Evolutionary conservation across 2,113 vertebrate genomes (phyloP).

Genomic region (Cyrtonyx montezumae): DNA sequence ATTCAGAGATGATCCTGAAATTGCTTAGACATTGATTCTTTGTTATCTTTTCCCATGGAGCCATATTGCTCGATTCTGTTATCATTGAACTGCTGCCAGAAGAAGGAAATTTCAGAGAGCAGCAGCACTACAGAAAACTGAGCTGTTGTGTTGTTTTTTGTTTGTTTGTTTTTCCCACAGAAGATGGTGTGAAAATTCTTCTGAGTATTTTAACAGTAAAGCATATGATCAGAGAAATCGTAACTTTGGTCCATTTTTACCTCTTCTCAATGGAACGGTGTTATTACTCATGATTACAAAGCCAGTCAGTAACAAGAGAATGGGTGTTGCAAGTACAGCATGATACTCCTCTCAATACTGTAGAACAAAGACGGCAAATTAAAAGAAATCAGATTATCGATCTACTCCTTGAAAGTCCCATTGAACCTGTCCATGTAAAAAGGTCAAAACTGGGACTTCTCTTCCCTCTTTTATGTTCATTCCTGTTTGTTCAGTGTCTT

Average conservation of each 20-base stretch:
- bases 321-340: neutral
- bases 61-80: slow-evolving; percentile 29
- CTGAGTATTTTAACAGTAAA: neutral
- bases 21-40: slow-evolving; percentile 29
- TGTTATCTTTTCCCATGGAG: slow-evolving; percentile 43
- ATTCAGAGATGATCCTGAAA: slow-evolving; percentile 46
- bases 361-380: neutral
- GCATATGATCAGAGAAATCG: neutral
- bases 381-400: neutral
- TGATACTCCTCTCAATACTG: neutral
- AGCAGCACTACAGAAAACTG: neutral
- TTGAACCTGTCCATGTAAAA: neutral
- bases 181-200: neutral
- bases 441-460: neutral
- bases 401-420: neutral
- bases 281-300: neutral
- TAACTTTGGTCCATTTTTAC: neutral
- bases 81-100: neutral
- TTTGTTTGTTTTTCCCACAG: neutral
- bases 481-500: neutral
- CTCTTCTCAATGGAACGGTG: neutral
- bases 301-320: neutral
- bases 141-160: neutral
- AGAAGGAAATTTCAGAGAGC: neutral
- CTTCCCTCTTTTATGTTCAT: neutral